Conservation (phyloP, 1,140 invertebrate species). For the Sycobia sp. region DNA sequence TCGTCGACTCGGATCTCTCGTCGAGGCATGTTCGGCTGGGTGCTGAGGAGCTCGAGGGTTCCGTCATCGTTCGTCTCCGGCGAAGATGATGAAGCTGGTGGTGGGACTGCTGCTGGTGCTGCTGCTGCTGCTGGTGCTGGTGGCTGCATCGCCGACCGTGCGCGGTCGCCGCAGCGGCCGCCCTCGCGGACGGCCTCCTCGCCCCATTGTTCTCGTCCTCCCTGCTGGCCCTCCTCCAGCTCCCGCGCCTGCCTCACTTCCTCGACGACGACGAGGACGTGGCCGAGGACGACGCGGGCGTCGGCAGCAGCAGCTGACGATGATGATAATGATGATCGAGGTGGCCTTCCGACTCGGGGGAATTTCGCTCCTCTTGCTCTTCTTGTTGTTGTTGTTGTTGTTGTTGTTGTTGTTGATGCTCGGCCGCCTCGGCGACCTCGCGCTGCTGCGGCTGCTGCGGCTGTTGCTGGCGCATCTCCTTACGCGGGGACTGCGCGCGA, state of each 20-base stretch:
- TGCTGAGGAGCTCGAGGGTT: not conserved
- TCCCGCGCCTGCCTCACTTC: constrained; percentile 18
- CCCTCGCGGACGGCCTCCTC: not conserved
- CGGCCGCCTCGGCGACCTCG: no score
- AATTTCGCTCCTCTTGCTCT: no score
- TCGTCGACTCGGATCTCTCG: constrained; percentile 18
- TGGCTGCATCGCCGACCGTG: constrained; percentile 1
- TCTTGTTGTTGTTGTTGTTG: no score
- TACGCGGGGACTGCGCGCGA: constrained; percentile 27
- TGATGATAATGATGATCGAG: no score
- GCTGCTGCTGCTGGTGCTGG: constrained; percentile 19
- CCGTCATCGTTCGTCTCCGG: constrained; percentile 22
- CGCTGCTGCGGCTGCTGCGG: not conserved
- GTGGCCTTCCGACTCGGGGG: no score
- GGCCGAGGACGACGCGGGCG: no score
- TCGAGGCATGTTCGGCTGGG: constrained; percentile 14
- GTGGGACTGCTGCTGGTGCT: constrained; percentile 1
- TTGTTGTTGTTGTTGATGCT: no score
- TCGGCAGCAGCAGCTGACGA: no score
- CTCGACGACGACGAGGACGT: not conserved
- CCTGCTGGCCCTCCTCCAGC: not conserved
- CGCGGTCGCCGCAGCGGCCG: not conserved
- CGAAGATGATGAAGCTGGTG: constrained; percentile 11
- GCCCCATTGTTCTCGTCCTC: not conserved
- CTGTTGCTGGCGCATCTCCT: constrained; percentile 8